Evolutionary conservation across 1,140 invertebrate genomes (phyloP).

Genomic region (Ctenoplectra terminalis): DNA sequence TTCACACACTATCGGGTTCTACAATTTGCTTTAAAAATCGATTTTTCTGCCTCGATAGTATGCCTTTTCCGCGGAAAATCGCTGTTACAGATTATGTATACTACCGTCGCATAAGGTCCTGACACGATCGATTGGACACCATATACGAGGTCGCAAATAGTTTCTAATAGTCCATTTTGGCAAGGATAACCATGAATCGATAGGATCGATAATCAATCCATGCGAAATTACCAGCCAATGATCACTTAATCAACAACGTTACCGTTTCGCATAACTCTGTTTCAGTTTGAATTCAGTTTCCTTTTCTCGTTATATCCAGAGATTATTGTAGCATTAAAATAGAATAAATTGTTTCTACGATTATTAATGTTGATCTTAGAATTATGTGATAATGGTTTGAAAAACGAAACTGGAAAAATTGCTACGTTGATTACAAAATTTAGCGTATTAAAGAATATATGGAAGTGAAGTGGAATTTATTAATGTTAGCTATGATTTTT

Average conservation of each 20-base stretch:
- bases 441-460: too few relatives aligned
- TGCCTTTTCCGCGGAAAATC: neutral
- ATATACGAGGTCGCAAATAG: conserved; percentile 19
- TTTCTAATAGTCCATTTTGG: conserved; percentile 45
- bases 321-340: too few relatives aligned
- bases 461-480: too few relatives aligned
- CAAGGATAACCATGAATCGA: conserved; percentile 13
- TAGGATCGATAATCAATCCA: conserved; percentile 20
- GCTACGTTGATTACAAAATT: too few relatives aligned
- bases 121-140: conserved; percentile 18
- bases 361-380: too few relatives aligned
- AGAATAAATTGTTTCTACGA: too few relatives aligned
- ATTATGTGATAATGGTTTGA: too few relatives aligned
- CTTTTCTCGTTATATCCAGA: too few relatives aligned
- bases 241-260: conserved; percentile 3
- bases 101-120: neutral
- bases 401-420: too few relatives aligned
- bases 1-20: neutral
- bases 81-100: neutral
- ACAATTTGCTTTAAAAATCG: neutral
- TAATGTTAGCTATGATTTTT: too few relatives aligned
- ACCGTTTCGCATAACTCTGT: neutral
- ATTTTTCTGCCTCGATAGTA: neutral
- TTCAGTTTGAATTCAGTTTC: too few relatives aligned
- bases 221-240: conserved; percentile 7